Base-by-base conservation (phyloP, 2,113 vertebrate species). In the Sorex fumeus region DNA sequence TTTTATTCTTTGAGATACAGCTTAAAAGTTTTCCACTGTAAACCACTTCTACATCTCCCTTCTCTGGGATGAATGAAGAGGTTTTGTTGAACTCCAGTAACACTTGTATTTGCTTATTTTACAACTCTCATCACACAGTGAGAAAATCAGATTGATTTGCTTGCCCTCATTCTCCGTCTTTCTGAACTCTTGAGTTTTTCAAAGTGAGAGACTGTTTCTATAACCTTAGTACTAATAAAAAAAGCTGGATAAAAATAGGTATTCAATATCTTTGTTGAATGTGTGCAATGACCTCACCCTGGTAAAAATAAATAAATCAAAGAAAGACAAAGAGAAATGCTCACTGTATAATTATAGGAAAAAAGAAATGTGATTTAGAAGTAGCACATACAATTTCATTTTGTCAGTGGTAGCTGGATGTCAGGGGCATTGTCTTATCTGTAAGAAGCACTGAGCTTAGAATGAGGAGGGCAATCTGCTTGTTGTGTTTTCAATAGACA, bases 251-350 rank as follows among this genome's bases (percentile, higher is more conserved):
- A 40, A 88, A 88, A 70, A 25, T 70, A 84, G 53, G 15, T 62
- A 72, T 62, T 72, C 88, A 53, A 88, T 45, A 36, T 84, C 21
- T 86, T 86, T 84, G 67, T 78, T 32, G 30, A 43, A 70, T 79
- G 16, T 66, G 25, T 94, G 67, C 83, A 90, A 81, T 90, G 47
- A 83, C 2, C 8, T 75, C 10, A 62, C 18, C 28, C 91, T 86
- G 75, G 34, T 82, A 32, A 67, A 85, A 67, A 79, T 21, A 69
- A 30, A 2, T 64, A 69, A 34, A 15, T 69, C 6, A 80, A 50
- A n/a, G 2, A 25, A 64, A 87, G 67, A 62, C 45, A 91, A 32
- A 76, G 67, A 57, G 8, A 92, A 64, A 53, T 7, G 72, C 19
- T 18, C 19, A 6, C 11, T 82, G 45, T 30, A 28, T 8, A 74